phyloP scores from a whole-genome alignment of 2,888 invertebrate genomes.

The Heliconius cydno region DNA sequence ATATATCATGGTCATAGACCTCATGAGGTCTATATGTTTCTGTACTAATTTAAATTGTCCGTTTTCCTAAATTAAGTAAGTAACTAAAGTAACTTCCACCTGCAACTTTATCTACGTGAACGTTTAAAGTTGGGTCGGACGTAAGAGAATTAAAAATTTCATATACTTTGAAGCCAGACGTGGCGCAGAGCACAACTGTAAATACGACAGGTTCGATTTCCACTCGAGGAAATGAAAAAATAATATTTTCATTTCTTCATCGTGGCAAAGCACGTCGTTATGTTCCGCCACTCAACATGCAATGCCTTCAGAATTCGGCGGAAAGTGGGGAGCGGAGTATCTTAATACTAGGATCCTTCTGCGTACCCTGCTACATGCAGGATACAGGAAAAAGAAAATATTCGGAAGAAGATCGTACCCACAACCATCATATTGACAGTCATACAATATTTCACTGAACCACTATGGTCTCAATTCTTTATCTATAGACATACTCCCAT shows the following conservation, averaged over 20 bases:
- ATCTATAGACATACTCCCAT: not conserved
- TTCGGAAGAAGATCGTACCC: too few species aligned
- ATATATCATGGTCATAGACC: too few species aligned
- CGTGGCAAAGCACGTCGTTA: not conserved
- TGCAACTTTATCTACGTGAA: too few species aligned
- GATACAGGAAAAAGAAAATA: not conserved
- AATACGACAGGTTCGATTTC: not conserved
- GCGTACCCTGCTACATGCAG: not conserved
- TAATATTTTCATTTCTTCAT: not conserved
- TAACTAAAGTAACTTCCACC: too few species aligned
- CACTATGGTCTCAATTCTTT: not conserved
- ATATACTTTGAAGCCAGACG: not conserved
- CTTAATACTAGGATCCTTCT: not conserved
- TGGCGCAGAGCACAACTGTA: not conserved
- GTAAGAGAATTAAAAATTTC: not conserved
- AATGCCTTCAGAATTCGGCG: not conserved
- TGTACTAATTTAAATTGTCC: too few species aligned
- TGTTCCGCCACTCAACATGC: not conserved
- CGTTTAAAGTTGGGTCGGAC: too few species aligned
- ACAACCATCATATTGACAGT: too few species aligned
- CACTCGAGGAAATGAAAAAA: not conserved
- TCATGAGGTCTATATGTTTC: too few species aligned
- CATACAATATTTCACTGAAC: not conserved
- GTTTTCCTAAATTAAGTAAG: too few species aligned
- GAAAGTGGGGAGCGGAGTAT: not conserved